Evolutionary conservation across 2,888 invertebrate species (phyloP).

Genomic region (Acanthoscelides obtectus): DNA sequence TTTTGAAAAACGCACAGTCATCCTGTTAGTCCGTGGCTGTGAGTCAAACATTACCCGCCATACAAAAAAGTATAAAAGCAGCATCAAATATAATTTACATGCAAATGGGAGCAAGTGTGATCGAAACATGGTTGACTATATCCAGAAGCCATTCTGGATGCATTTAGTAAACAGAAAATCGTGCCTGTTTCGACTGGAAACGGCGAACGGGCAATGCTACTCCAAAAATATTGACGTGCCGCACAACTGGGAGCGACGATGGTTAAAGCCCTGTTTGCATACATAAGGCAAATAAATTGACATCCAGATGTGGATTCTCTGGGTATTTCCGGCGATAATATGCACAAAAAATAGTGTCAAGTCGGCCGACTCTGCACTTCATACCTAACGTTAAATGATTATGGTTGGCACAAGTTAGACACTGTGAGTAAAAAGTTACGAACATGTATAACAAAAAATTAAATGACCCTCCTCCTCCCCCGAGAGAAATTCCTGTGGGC

Average conservation of each 20-base stretch:
- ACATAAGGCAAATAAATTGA: neutral
- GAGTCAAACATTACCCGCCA: neutral
- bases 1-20: too few relatives aligned
- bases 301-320: neutral
- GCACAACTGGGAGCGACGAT: neutral
- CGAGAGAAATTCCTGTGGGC: too few relatives aligned
- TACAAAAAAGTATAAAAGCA: neutral
- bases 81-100: neutral
- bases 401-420: too few relatives aligned
- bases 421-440: too few relatives aligned
- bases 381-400: too few relatives aligned
- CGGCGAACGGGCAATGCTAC: neutral
- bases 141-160: neutral
- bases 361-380: too few relatives aligned
- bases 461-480: too few relatives aligned
- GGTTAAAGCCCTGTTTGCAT: neutral
- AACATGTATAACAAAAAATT: too few relatives aligned
- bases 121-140: neutral
- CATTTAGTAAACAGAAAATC: neutral
- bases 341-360: neutral
- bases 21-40: neutral
- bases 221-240: neutral
- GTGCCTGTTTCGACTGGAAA: neutral
- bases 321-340: neutral
- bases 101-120: neutral